Evolutionary conservation across 2,797 vertebrate species (phyloP), one percentile per base, ranked within the genome.

Genomic region (Carduelis carduelis): DNA sequence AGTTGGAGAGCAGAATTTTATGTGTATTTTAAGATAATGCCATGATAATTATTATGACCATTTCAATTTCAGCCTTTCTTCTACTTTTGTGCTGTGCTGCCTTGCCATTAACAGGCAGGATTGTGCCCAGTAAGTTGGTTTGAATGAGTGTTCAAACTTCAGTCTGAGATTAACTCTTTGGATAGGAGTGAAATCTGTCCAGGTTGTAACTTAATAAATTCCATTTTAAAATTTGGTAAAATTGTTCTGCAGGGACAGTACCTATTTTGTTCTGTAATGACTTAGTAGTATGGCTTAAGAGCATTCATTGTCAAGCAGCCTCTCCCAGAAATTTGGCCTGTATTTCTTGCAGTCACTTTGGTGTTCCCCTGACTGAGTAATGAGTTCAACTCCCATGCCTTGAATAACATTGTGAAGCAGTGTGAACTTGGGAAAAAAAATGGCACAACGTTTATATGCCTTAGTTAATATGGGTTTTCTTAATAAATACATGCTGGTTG

Each of bases 361-460:
- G 18, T 74, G 32, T 37, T 74, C 15, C n/a, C 12, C 26, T 47
- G 17, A 27, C 12, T 12, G 20, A 52, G 11, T 20, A 64, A 47
- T 5, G 32, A 12, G 37, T 44, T 74, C 14, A 53, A 14, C 8
- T 39, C 43, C 43, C 21, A 5, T 53, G n/a, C 5, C 8, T 16
- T 9, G 9, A 66, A 57, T 53, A 70, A 53, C 26, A 68, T 30
- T 2, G 9, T 12, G 20, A 83, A 7, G 26, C 12, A 49, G 4
- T 14, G 23, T 34, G 28, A 91, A 63, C 6, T 35, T 74, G 9
- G 16, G 4, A 2, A 76, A 11, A 11, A 41, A 74, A 74, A 32
- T 2, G 20, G 6, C 3, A 21, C 1, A 20, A 24, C 7, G 2
- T 28, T 61, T 49, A 3, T 32, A 16, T 43, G 2, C 63, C 8